Evolutionary conservation across 2,888 invertebrate species (phyloP).

Genomic region (Sarcophaga variegata): DNA sequence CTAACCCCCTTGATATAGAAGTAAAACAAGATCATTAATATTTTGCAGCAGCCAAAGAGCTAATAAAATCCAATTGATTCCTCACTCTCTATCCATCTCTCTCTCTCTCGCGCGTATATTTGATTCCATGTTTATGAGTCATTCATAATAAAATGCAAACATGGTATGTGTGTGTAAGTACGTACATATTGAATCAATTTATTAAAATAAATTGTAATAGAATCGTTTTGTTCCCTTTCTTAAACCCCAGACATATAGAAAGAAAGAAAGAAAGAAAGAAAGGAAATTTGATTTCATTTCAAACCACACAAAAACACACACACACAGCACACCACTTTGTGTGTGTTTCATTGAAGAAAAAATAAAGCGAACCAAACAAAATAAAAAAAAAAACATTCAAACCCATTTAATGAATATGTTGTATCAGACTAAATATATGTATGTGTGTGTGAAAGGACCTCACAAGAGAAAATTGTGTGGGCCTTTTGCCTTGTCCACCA

Average conservation of each 20-base stretch:
- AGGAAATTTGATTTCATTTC: slow-evolving; percentile 52
- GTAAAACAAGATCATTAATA: not conserved
- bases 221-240: slow-evolving; percentile 33
- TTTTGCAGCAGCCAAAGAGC: not conserved
- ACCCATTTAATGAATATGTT: slow-evolving; percentile 22
- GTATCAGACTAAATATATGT: not conserved
- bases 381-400: slow-evolving; percentile 6
- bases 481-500: slow-evolving; percentile 11
- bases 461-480: slow-evolving; percentile 67
- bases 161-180: too few species aligned
- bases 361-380: not conserved
- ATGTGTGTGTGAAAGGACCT: slow-evolving; percentile 61
- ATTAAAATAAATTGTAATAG: slow-evolving; percentile 61
- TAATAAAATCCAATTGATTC: not conserved
- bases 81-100: too few species aligned
- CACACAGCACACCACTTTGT: not conserved
- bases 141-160: not conserved
- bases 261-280: slow-evolving; percentile 31
- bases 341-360: slow-evolving; percentile 59
- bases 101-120: too few species aligned
- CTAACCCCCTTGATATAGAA: too few species aligned
- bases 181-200: slow-evolving; percentile 41
- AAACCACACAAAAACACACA: not conserved
- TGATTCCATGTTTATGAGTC: slow-evolving; percentile 21
- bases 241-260: slow-evolving; percentile 33